A percentile compares a stretch with the other conserved stretches of the same genome.
Conservation (phyloP, 2,797 vertebrate species). For the Cyclura pinguis region DNA sequence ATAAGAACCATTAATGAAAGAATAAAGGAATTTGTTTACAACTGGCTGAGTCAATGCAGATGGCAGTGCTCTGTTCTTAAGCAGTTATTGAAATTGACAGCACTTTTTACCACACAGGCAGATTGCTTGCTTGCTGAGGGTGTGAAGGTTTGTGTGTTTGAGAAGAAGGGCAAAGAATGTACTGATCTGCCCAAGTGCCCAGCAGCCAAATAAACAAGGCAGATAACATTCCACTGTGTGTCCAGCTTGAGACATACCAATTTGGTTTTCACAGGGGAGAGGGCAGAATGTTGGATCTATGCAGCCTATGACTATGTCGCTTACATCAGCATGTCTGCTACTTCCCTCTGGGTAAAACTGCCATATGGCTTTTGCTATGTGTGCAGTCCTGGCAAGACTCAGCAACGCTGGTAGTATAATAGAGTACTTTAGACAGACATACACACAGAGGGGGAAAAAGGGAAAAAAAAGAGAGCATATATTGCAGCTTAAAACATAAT, state of each 20-base stretch:
- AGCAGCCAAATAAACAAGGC: neutral
- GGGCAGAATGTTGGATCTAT: no score
- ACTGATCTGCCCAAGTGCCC: neutral
- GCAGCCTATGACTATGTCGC: no score
- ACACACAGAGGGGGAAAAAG: neutral
- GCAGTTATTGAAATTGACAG: neutral
- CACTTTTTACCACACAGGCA: neutral
- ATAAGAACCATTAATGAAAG: neutral
- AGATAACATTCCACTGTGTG: neutral
- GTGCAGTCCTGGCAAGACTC: neutral
- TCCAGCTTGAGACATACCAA: neutral
- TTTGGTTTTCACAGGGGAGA: neutral
- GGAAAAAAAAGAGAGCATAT: neutral
- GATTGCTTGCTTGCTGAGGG: neutral
- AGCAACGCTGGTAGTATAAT: neutral
- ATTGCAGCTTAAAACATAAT: neutral
- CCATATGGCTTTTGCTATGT: neutral
- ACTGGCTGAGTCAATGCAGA: neutral
- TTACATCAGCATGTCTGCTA: neutral
- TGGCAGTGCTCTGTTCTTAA: neutral
- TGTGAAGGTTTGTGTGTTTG: neutral
- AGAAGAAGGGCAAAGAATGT: neutral
- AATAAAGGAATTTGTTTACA: neutral
- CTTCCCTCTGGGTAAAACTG: neutral
- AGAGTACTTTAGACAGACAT: neutral